These are phyloP conservation scores for Drosophila emarginata DNA, from an alignment of 2,888 invertebrate genomes.

Conservation along the genomic window DNA sequence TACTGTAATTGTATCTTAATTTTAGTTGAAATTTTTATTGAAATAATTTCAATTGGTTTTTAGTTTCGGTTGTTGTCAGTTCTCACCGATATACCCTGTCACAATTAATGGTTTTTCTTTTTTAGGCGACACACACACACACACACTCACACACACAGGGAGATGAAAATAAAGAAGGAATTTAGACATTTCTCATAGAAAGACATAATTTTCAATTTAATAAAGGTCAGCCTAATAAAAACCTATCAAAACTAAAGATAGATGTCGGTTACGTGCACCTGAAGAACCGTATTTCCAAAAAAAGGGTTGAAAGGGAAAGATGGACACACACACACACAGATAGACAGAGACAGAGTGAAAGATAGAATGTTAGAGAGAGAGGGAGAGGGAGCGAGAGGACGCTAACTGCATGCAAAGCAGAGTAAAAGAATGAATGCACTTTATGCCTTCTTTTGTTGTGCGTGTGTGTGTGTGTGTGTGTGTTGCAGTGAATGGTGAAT, in stretches of 20 bases:
- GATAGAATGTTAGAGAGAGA: neutral
- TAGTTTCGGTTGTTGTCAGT: too few relatives aligned
- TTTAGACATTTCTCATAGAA: conserved; percentile 75
- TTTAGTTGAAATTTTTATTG: too few relatives aligned
- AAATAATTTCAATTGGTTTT: too few relatives aligned
- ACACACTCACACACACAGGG: neutral
- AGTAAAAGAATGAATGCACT: conserved; percentile 5
- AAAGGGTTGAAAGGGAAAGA: conserved; percentile 40
- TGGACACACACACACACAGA: too few relatives aligned
- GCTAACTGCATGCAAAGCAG: conserved; percentile 18
- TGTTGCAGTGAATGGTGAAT: conserved; percentile 56
- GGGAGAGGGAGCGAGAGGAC: neutral
- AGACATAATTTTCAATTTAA: conserved; percentile 77
- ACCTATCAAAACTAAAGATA: conserved; percentile 71
- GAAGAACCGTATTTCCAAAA: conserved; percentile 44
- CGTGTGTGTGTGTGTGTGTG: conserved; percentile 53
- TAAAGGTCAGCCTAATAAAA: conserved; percentile 71
- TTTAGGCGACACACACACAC: conserved; percentile 6
- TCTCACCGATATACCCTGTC: conserved; percentile 9
- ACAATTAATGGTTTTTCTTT: neutral
- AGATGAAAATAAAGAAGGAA: conserved; percentile 20
- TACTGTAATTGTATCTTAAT: too few relatives aligned
- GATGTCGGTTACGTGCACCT: conserved; percentile 70
- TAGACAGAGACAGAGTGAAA: too few relatives aligned
- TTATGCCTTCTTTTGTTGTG: conserved; percentile 4